Percentiles rank a stretch among this genome's conserved stretches.
These are phyloP conservation scores for Cyprinodon variegatus DNA, from an alignment of 2,113 vertebrate genomes.

Conservation along the genomic window DNA sequence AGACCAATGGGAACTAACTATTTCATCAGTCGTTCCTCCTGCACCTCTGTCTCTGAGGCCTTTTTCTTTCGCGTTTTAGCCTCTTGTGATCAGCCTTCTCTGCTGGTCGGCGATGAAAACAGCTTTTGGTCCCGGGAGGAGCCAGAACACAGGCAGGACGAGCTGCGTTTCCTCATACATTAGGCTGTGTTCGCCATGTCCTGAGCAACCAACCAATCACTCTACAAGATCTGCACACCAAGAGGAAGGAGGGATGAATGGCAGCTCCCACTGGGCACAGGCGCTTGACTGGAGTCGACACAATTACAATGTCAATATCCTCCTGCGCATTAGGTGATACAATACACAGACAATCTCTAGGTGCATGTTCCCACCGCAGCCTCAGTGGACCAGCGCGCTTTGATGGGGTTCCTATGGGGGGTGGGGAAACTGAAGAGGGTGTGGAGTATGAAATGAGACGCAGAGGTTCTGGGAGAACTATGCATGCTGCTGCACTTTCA, in stretches of 20 bases:
- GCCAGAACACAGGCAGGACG: conserved; percentile 66
- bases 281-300: conserved; percentile 87
- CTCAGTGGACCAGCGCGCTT: conserved; percentile 83
- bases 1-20: conserved; percentile 63
- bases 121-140: conserved; percentile 89
- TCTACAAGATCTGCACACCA: conserved; percentile 83
- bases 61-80: conserved; percentile 51
- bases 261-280: conserved; percentile 86
- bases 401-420: conserved; percentile 73
- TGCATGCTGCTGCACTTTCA: conserved; percentile 32
- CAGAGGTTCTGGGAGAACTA: conserved; percentile 39
- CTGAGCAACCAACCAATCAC: conserved; percentile 93
- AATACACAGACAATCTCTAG: conserved; percentile 75
- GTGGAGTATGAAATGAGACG: conserved; percentile 46
- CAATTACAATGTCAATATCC: conserved; percentile 98
- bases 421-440: conserved; percentile 54
- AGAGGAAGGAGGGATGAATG: conserved; percentile 55
- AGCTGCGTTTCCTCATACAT: conserved; percentile 88
- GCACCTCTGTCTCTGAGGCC: conserved; percentile 58
- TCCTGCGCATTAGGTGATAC: conserved; percentile 84
- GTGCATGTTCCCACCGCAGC: conserved; percentile 82
- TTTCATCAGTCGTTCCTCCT: conserved; percentile 58
- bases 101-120: conserved; percentile 88
- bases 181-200: conserved; percentile 89
- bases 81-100: conserved; percentile 73